phyloP scores from a whole-genome alignment of 1,140 invertebrate species.

The Radopholus similis region DNA sequence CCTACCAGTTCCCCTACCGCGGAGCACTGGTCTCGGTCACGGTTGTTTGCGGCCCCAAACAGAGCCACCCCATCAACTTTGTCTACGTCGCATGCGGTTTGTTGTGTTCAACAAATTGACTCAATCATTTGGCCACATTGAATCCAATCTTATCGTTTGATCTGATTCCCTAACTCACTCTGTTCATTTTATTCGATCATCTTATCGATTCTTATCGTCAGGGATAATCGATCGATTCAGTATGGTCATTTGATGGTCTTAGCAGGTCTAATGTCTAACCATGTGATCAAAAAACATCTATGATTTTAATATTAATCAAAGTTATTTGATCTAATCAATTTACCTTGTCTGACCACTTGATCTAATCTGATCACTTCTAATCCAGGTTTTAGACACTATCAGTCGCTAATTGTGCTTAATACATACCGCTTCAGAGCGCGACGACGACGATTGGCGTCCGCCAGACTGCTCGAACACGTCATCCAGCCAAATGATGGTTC shows the following conservation, averaged over 20 bases:
- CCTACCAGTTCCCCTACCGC: constrained; percentile 70
- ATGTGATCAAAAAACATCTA: not conserved
- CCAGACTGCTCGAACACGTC: constrained; percentile 23
- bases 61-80: constrained; percentile 80
- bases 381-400: not conserved
- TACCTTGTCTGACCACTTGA: not conserved
- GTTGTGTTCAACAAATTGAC: not conserved
- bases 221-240: constrained; percentile 5
- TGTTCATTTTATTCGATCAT: not conserved
- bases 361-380: not conserved
- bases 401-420: not conserved
- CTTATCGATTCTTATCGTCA: constrained; percentile 7
- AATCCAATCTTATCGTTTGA: constrained; percentile 1
- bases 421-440: constrained; percentile 11
- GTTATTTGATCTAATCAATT: not conserved
- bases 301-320: not conserved
- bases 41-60: constrained; percentile 79
- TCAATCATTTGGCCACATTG: not conserved
- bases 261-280: not conserved
- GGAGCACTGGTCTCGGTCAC: constrained; percentile 69
- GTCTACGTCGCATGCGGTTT: constrained; percentile 67
- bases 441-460: constrained; percentile 41
- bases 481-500: no score
- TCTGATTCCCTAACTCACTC: not conserved
- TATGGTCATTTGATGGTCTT: constrained; percentile 14